Base-by-base conservation (phyloP, 2,888 invertebrate genomes). In the Lottia gigantea region DNA sequence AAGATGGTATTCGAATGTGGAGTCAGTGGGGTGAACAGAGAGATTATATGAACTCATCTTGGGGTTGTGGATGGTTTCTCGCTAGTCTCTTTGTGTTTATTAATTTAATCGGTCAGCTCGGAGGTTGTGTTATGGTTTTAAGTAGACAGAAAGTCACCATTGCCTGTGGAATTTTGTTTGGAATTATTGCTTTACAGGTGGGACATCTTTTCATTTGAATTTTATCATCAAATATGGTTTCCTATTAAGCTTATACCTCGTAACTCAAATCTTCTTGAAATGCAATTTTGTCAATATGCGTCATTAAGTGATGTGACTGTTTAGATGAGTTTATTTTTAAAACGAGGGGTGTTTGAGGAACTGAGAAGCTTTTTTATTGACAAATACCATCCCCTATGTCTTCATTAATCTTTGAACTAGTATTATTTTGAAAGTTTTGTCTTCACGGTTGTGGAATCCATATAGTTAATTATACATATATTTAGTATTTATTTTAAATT, bases 1-100 rank as follows among this genome's bases (percentile, higher is more conserved):
- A 99, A 90, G 99, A 99, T 91, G 99, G 99, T 1, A 92, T 99
- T 73, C 93, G 99, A 74, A 99, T 99, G 99, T 99, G 97, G 94
- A 94, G 96, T 86, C 99, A 99, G 89, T 98, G 98, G 98, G 92
- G 92, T 69, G 97, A 98, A 86, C 98, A 98, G 89, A 91, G 96
- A 62, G 97, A 97, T 88, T 98, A 97, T 89, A 98, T 98, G 96
- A 94, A 97, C 88, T 93, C 95, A 91, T 95, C 96, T 16, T 98
- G 98, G 99, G 94, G 94, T 64, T 97, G 98, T 90, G 98, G 98
- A 63, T 93, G 93, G 67, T 93, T 98, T 89, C 89, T 99, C 74
- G 97, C 97, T 66, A 95, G 96, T 19, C 81, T 97, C 78, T 99
- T 99, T 90, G 98, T 99, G 74, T 90, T 99, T 74, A 90, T 97